Conservation (phyloP, 2,113 vertebrate genomes). For the Pycnonotus jocosus region DNA sequence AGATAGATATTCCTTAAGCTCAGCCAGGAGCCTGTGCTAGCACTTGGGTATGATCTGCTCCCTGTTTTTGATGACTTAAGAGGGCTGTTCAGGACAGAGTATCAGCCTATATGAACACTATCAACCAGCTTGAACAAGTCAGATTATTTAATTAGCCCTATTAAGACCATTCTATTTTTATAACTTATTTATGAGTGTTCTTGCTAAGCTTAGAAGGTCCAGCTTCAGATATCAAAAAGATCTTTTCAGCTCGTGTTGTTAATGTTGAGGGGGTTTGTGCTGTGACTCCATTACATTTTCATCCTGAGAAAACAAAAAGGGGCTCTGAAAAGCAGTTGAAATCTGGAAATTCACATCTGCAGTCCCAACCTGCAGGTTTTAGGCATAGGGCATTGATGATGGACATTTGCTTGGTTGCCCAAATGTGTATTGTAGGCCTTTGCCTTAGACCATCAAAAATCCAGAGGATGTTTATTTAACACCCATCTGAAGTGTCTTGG, state of each 20-base stretch:
- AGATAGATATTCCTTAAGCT: background rate
- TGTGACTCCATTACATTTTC: background rate
- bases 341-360: background rate
- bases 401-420: background rate
- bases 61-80: conserved; percentile 17
- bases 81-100: conserved; percentile 42
- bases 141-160: conserved; percentile 44
- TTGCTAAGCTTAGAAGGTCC: background rate
- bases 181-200: background rate
- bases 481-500: background rate
- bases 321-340: background rate
- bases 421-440: background rate
- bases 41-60: background rate
- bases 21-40: fast-evolving
- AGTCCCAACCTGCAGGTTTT: background rate
- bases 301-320: background rate
- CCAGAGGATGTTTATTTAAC: background rate
- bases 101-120: conserved; percentile 1
- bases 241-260: background rate
- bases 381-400: background rate
- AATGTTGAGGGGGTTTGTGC: background rate
- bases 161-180: conserved; percentile 31
- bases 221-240: background rate
- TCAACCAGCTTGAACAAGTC: background rate
- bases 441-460: background rate